Percentiles rank a stretch among this genome's conserved stretches.
phyloP scores from a whole-genome alignment of 92 coral and sea anemone genomes.

The Palythoa caribaeorum region DNA sequence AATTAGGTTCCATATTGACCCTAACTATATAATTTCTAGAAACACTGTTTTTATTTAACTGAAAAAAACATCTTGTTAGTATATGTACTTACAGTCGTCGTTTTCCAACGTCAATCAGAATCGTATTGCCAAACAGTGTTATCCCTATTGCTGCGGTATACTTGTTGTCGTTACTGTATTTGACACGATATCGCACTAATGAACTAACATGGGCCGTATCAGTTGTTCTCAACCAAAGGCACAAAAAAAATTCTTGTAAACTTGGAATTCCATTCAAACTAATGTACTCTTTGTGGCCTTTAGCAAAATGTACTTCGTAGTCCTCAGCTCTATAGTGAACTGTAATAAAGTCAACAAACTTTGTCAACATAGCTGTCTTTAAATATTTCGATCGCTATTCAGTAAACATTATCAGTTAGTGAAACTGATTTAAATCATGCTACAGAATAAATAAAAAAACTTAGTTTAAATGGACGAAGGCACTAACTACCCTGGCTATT shows the following conservation, averaged over 20 bases:
- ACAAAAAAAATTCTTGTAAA: slow-evolving; percentile 65
- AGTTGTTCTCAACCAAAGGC: slow-evolving; percentile 74
- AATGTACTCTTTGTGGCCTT: slow-evolving; percentile 62
- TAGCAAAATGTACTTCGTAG: slow-evolving; percentile 68
- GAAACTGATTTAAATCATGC: no score
- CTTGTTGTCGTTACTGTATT: slow-evolving; percentile 32
- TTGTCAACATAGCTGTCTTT: neutral
- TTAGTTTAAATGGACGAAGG: no score
- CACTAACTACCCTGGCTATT: no score
- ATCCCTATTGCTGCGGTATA: slow-evolving; percentile 66
- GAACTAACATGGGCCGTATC: slow-evolving; percentile 58
- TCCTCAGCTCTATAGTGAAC: slow-evolving; percentile 23
- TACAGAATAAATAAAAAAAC: no score
- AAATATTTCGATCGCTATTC: neutral
- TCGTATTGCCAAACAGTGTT: slow-evolving; percentile 45
- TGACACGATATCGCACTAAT: slow-evolving; percentile 72
- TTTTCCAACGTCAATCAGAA: slow-evolving; percentile 47
- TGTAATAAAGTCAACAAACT: neutral
- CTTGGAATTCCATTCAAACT: slow-evolving; percentile 67
- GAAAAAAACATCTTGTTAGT: neutral
- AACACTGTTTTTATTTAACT: no score
- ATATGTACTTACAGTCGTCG: slow-evolving; percentile 43
- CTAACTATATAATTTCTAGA: no score
- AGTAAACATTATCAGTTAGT: no score
- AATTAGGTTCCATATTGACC: no score